Conservation (phyloP, 1,140 invertebrate genomes). For the Anthonomus grandis region DNA sequence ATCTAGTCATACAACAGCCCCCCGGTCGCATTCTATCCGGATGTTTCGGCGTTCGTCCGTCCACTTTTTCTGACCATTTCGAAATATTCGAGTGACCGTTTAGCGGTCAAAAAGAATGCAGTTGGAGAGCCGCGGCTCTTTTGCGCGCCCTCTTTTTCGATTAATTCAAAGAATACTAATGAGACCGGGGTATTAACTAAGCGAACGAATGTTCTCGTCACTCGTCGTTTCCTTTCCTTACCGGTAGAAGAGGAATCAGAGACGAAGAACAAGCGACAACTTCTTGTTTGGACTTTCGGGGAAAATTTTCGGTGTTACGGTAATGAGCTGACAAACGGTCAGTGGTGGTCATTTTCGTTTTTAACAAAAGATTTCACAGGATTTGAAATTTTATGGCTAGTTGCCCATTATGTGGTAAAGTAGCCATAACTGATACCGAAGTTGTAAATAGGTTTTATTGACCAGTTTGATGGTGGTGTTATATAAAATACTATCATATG, state of each 20-base stretch:
- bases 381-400: too few species aligned
- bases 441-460: too few species aligned
- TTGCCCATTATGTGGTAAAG: too few species aligned
- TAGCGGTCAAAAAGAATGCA: slow-evolving; percentile 12
- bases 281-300: slow-evolving; percentile 17
- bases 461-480: too few species aligned
- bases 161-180: slow-evolving; percentile 49
- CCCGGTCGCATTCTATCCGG: slow-evolving; percentile 9
- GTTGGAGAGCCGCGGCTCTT: slow-evolving; percentile 28
- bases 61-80: slow-evolving; percentile 15
- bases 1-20: too few species aligned
- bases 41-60: slow-evolving; percentile 12
- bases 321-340: not conserved
- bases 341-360: too few species aligned
- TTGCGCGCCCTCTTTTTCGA: slow-evolving; percentile 45
- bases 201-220: slow-evolving; percentile 43
- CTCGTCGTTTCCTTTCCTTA: too few species aligned
- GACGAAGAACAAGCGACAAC: too few species aligned
- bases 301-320: slow-evolving; percentile 3
- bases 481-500: too few species aligned
- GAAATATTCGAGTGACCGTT: slow-evolving; percentile 18
- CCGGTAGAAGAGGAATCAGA: too few species aligned
- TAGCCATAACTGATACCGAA: too few species aligned
- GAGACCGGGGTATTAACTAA: slow-evolving; percentile 44
- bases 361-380: too few species aligned